Percentiles rank a stretch among this genome's conserved stretches.
These are phyloP conservation scores for Cyanoliseus patagonus DNA, from an alignment of 2,113 vertebrate genomes.

Conservation along the genomic window DNA sequence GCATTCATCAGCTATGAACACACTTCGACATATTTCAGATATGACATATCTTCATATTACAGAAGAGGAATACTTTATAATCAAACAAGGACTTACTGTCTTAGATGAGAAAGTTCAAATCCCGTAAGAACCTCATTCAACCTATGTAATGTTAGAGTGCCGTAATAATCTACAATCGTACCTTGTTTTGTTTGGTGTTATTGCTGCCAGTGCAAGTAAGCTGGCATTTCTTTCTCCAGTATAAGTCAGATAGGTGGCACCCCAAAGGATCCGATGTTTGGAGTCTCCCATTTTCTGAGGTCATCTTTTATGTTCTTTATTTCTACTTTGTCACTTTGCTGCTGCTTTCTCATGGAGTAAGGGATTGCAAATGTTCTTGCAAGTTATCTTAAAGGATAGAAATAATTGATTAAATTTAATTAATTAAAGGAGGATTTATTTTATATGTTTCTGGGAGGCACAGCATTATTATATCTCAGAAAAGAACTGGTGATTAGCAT, in stretches of 20 bases:
- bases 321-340: neutral
- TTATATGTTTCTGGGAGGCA: neutral
- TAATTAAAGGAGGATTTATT: neutral
- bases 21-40: neutral
- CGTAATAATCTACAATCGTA: neutral
- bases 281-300: neutral
- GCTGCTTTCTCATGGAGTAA: neutral
- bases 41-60: neutral
- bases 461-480: neutral
- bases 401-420: neutral
- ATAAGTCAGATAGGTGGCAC: neutral
- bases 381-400: neutral
- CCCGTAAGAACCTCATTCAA: neutral
- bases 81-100: neutral
- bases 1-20: neutral
- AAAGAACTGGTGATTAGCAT: neutral
- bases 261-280: neutral
- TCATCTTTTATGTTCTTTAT: neutral
- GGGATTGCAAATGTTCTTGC: neutral
- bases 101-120: neutral
- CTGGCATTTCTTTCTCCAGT: constrained; percentile 20
- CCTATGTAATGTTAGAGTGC: neutral
- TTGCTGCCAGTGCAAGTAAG: neutral
- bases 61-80: neutral
- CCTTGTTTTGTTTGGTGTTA: neutral